These are phyloP conservation scores for Periplaneta americana DNA, from an alignment of 1,140 invertebrate genomes.

Conservation along the genomic window DNA sequence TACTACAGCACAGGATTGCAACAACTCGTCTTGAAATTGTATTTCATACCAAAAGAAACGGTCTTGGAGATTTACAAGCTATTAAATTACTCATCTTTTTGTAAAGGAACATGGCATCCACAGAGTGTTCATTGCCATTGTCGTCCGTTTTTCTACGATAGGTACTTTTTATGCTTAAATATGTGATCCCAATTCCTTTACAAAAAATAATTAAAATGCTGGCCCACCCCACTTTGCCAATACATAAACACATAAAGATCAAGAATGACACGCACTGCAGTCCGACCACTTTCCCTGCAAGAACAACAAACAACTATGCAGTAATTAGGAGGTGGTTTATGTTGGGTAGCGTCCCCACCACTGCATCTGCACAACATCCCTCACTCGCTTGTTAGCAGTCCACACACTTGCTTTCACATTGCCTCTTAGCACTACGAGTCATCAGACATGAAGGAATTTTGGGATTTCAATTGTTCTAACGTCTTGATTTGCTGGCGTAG, in stretches of 20 bases:
- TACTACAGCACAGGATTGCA: not conserved
- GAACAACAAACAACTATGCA: conserved; percentile 19
- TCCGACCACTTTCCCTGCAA: conserved; percentile 11
- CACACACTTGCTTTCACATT: not conserved
- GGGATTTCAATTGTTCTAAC: conserved; percentile 85
- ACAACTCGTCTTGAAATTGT: not conserved
- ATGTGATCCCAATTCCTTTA: not conserved
- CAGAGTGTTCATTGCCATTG: not conserved
- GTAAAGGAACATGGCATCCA: conserved; percentile 11
- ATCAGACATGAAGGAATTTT: conserved; percentile 86
- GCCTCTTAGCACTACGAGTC: conserved; percentile 47
- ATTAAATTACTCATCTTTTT: conserved; percentile 4
- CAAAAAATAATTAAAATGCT: conserved; percentile 16
- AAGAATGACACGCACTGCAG: conserved; percentile 17
- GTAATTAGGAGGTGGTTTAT: conserved; percentile 15
- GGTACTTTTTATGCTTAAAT: not conserved
- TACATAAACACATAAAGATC: conserved; percentile 18
- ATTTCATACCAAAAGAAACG: not conserved
- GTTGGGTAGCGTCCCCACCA: not conserved
- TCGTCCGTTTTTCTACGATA: not conserved
- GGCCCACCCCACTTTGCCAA: conserved; percentile 15
- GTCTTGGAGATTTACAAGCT: conserved; percentile 7
- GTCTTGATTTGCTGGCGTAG: conserved; percentile 83
- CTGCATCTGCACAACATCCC: not conserved
- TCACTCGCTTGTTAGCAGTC: not conserved